These are phyloP conservation scores for Craterocephalus amniculus DNA, from an alignment of 2,797 vertebrate genomes.

Conservation along the genomic window DNA sequence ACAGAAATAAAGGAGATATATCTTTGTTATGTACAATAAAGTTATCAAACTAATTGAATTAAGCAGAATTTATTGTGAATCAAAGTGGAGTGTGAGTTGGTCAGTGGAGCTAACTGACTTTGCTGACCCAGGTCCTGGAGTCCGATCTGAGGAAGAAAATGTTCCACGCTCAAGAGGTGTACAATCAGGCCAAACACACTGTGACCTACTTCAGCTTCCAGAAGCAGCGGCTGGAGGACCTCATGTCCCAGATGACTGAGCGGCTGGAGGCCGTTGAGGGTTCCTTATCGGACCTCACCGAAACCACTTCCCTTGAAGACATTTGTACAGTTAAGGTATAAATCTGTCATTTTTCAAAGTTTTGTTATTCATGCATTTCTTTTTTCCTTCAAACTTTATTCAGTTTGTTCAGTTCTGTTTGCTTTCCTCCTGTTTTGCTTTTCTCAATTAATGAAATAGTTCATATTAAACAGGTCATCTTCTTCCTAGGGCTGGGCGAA, in stretches of 20 bases:
- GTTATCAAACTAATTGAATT: background rate
- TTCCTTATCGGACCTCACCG: conserved; percentile 80
- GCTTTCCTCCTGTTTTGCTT: background rate
- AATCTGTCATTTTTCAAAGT: background rate
- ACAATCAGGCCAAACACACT: conserved; percentile 87
- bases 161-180: conserved; percentile 88
- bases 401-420: background rate
- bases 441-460: background rate
- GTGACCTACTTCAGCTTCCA: conserved; percentile 90
- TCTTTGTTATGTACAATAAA: background rate
- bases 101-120: conserved; percentile 10
- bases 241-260: conserved; percentile 83
- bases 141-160: conserved; percentile 91
- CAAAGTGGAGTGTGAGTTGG: background rate
- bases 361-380: background rate
- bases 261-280: conserved; percentile 86
- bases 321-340: conserved; percentile 89
- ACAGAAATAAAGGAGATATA: conserved; percentile 28
- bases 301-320: conserved; percentile 81
- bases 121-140: conserved; percentile 86
- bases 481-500: background rate
- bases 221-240: conserved; percentile 88
- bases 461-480: background rate
- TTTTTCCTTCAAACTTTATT: background rate
- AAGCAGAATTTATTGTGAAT: background rate